Percentiles rank a stretch among this genome's conserved stretches.
These are phyloP conservation scores for Aleadryas rufinucha DNA, from an alignment of 2,113 vertebrate species.

Conservation along the genomic window DNA sequence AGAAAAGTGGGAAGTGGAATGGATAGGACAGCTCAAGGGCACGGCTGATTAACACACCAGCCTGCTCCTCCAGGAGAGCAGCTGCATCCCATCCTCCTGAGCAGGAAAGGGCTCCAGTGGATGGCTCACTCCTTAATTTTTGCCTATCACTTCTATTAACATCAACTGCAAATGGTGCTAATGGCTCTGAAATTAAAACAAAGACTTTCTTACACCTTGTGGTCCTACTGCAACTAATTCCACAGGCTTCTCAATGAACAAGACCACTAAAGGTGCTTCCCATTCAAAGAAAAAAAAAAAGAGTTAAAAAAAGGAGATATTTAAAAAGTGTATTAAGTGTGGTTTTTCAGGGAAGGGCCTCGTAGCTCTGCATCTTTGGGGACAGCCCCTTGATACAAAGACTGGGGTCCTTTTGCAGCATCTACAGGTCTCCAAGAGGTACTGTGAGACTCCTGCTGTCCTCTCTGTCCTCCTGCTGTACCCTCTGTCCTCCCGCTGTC, in stretches of 20 bases:
- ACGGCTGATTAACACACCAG: not conserved
- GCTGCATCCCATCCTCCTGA: not conserved
- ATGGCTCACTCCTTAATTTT: not conserved
- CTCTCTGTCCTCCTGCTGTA: not conserved
- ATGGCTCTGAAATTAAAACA: not conserved
- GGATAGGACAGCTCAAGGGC: conserved; percentile 43
- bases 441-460: rapidly evolving
- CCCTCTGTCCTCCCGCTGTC: not conserved
- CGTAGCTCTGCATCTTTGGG: rapidly evolving
- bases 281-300: not conserved
- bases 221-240: too few relatives aligned
- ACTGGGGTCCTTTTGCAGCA: not conserved
- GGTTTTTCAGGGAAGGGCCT: not conserved
- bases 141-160: not conserved
- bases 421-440: not conserved
- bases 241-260: not conserved
- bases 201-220: rapidly evolving
- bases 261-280: not conserved
- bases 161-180: not conserved
- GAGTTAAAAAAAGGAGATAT: not conserved
- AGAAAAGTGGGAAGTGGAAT: not conserved
- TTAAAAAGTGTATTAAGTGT: rapidly evolving
- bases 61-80: not conserved
- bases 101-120: not conserved
- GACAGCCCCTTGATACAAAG: not conserved